Evolutionary conservation across 1,140 invertebrate species (phyloP).

Genomic region (Bombus cullumanus): DNA sequence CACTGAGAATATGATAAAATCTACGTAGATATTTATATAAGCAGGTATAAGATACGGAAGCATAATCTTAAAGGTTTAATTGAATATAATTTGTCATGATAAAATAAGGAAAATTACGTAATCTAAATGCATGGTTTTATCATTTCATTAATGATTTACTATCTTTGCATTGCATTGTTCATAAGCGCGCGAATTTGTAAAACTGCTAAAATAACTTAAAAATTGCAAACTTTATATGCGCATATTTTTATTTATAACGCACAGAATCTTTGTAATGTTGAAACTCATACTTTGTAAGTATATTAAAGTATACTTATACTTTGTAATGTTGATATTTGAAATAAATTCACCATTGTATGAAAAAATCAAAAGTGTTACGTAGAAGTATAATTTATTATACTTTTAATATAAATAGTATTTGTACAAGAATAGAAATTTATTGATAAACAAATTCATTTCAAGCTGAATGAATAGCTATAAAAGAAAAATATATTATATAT

Average conservation of each 20-base stretch:
- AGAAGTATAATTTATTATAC: too few relatives aligned
- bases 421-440: background rate
- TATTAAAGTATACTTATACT: too few relatives aligned
- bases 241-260: background rate
- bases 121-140: background rate
- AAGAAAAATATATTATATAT: background rate
- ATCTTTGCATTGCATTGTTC: background rate
- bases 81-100: background rate
- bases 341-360: background rate
- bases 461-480: background rate
- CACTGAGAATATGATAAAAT: background rate
- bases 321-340: background rate
- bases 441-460: background rate
- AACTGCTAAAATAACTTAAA: background rate
- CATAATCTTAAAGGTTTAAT: background rate
- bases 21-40: too few relatives aligned
- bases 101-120: conserved; percentile 16
- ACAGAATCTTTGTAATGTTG: background rate
- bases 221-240: background rate
- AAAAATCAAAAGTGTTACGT: too few relatives aligned
- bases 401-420: too few relatives aligned
- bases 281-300: too few relatives aligned
- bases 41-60: background rate
- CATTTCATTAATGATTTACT: background rate
- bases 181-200: conserved; percentile 2